Evolutionary conservation across 92 coral and sea anemone species (phyloP), one percentile per base, ranked within the genome.

Genomic region (Siderastrea radians): DNA sequence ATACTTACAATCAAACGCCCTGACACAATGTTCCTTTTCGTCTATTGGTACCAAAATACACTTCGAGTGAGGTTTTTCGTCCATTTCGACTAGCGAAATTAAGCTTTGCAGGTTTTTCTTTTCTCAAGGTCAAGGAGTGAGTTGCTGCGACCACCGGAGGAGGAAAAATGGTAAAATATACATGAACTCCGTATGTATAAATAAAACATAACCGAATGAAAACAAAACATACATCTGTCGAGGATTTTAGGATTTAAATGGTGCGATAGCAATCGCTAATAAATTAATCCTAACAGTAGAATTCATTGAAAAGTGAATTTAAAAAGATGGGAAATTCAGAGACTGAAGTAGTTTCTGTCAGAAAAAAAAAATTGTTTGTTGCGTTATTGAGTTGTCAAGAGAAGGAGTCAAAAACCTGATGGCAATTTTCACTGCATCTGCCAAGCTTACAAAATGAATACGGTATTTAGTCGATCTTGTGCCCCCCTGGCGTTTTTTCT

Each of bases 1-100:
- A 26, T 81, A 96, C 99, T 95, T 92, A 96, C 99, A 96, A 57
- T 96, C 94, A 76, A 96, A 96, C 11, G 98, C 95, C 60, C 94
- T 77, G 51, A 90, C 88, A 67, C 99, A 93, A 77, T 96, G 93
- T 2, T 81, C 94, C 69, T 95, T 96, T 13, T 93, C 92, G 87
- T 96, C 99, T 16, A 96, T 91, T 5, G 99, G 99, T 8, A 96
- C 84, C 45, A 96, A 84, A 10, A 96, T 79, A 4, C 67, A 74
- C 19, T 92, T 84, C 5, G 73, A 52, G 12, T 19, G 47, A 44
- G 84, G 51, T 80, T 19, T 80, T 1, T 3, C 52, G 14, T 19
- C 78, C 78, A 74, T 74, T 73, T 73, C 7, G 7, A 48, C 26
- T 0, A 17, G 58, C 3, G 13, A 72, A 67, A 26, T 67, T 6